phyloP scores from a whole-genome alignment of 2,888 invertebrate genomes.

The Melinaea menophilus region DNA sequence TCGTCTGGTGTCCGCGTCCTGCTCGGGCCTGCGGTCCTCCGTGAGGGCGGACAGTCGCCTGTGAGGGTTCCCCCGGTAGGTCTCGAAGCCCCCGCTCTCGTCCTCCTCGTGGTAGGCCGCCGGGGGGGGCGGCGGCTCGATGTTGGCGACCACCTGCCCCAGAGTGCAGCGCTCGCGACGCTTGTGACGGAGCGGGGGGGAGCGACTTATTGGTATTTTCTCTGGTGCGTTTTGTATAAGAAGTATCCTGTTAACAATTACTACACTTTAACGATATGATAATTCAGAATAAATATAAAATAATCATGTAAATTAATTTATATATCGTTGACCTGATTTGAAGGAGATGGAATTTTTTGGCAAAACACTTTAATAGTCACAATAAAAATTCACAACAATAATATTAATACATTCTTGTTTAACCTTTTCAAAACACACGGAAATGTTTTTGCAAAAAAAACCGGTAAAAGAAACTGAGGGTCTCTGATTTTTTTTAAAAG shows the following conservation, averaged over 20 bases:
- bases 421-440: too few relatives aligned
- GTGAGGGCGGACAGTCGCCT: conserved; percentile 54
- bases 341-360: too few relatives aligned
- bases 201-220: conserved; percentile 81
- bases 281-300: not conserved
- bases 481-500: too few relatives aligned
- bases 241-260: conserved; percentile 82
- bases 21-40: conserved; percentile 33
- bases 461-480: too few relatives aligned
- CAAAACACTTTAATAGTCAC: too few relatives aligned
- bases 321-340: not conserved
- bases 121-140: conserved; percentile 70
- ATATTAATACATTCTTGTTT: too few relatives aligned
- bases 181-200: conserved; percentile 75
- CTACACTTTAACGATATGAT: not conserved
- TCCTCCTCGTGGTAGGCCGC: conserved; percentile 70
- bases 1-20: conserved; percentile 37
- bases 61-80: conserved; percentile 65
- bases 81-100: conserved; percentile 74
- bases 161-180: conserved; percentile 76
- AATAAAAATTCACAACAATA: too few relatives aligned
- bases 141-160: conserved; percentile 80
- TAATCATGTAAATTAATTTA: too few relatives aligned
- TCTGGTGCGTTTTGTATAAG: conserved; percentile 95
- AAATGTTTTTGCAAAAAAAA: too few relatives aligned